phyloP scores from a whole-genome alignment of 2,888 invertebrate species.

The Exephanes ischioxanthus region DNA sequence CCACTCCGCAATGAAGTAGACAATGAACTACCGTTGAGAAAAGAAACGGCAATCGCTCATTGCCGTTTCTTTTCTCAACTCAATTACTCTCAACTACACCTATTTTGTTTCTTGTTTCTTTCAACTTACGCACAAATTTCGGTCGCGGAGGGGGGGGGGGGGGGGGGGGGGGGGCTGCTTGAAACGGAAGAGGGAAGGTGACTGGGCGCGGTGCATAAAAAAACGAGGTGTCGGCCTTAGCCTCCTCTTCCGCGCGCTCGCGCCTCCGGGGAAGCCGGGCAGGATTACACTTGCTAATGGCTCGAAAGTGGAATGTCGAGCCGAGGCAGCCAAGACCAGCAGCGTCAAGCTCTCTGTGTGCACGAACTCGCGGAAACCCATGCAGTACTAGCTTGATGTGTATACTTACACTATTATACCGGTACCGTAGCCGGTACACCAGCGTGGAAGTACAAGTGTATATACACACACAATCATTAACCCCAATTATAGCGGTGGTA shows the following conservation, averaged over 20 bases:
- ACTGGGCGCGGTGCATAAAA: constrained; percentile 32
- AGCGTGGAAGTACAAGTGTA: constrained; percentile 28
- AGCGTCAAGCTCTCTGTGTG: neutral
- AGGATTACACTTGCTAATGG: constrained; percentile 68
- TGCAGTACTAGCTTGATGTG: neutral
- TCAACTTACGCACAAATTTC: constrained; percentile 25
- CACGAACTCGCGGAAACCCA: neutral
- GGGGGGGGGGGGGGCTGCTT: neutral
- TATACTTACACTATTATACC: constrained; percentile 32
- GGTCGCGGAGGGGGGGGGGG: neutral
- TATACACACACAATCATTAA: constrained; percentile 45
- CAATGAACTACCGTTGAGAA: neutral
- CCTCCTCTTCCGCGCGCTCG: constrained; percentile 3
- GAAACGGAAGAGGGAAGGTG: constrained; percentile 33
- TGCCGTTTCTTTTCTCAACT: neutral
- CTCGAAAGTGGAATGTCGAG: constrained; percentile 66
- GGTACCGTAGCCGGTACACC: constrained; percentile 2
- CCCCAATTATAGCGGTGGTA: constrained; percentile 44
- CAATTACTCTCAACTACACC: neutral
- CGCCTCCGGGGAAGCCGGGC: constrained; percentile 6
- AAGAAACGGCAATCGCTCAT: no score
- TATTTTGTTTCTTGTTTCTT: neutral
- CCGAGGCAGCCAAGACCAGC: constrained; percentile 23
- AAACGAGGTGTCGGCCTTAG: constrained; percentile 23
- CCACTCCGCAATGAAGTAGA: neutral